phyloP scores from a whole-genome alignment of 2,113 vertebrate species.

The Phrynosoma platyrhinos region DNA sequence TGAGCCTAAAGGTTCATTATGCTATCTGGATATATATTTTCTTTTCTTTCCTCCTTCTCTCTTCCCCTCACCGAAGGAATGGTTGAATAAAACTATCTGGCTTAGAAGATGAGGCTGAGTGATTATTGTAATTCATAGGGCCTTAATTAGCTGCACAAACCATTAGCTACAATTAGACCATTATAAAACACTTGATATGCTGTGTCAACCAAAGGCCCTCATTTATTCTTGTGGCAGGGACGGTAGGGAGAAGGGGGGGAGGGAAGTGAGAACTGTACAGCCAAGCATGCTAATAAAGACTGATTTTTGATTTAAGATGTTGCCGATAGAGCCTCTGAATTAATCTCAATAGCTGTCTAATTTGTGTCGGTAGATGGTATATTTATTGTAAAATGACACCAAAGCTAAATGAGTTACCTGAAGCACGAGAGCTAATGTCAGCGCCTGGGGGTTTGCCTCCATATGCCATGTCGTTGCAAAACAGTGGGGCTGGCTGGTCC shows the following conservation, averaged over 20 bases:
- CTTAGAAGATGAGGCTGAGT: slow-evolving; percentile 92
- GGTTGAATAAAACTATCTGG: slow-evolving; percentile 84
- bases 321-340: slow-evolving; percentile 86
- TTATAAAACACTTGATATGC: slow-evolving; percentile 96
- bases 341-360: slow-evolving; percentile 91
- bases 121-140: slow-evolving; percentile 99
- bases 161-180: slow-evolving; percentile 99
- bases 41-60: slow-evolving; percentile 54
- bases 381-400: slow-evolving; percentile 89
- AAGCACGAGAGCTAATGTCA: slow-evolving; percentile 84
- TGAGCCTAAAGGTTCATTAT: slow-evolving; percentile 57
- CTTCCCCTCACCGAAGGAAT: slow-evolving; percentile 73
- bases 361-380: slow-evolving; percentile 87
- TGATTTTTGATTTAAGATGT: slow-evolving; percentile 89
- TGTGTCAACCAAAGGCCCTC: slow-evolving; percentile 87
- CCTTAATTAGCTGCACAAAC: slow-evolving; percentile 99
- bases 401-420: slow-evolving; percentile 88
- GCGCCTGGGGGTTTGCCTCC: slow-evolving; percentile 77
- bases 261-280: slow-evolving; percentile 67
- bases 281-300: slow-evolving; percentile 83
- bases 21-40: not conserved
- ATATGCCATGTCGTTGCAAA: slow-evolving; percentile 73
- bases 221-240: slow-evolving; percentile 85
- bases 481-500: slow-evolving; percentile 72
- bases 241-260: slow-evolving; percentile 61